These are phyloP conservation scores for Poecile montanus DNA, from an alignment of 2,797 vertebrate genomes.

Conservation along the genomic window DNA sequence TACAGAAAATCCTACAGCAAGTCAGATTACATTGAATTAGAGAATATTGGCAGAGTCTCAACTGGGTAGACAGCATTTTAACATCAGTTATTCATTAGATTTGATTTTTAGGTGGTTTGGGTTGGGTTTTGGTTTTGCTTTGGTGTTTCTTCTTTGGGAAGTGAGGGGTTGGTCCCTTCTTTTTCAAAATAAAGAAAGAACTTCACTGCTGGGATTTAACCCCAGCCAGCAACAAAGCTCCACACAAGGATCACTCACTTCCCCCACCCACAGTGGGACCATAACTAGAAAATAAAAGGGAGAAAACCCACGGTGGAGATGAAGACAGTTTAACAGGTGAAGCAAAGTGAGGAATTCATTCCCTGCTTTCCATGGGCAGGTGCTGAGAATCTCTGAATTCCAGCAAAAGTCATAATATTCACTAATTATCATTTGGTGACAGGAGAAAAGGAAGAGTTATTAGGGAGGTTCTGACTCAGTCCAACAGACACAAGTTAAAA, in stretches of 20 bases:
- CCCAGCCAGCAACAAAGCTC: not conserved
- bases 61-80: not conserved
- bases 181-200: not conserved
- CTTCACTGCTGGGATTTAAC: not conserved
- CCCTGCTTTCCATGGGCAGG: not conserved
- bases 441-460: not conserved
- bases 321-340: not conserved
- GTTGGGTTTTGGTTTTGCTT: not conserved
- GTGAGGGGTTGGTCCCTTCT: too few relatives aligned
- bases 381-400: not conserved
- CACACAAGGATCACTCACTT: not conserved
- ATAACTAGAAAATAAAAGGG: not conserved
- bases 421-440: not conserved
- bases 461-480: not conserved
- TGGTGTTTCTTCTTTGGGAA: not conserved
- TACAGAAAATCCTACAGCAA: not conserved
- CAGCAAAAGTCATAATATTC: not conserved
- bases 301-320: fast-evolving
- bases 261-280: not conserved
- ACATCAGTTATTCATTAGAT: not conserved
- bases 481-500: not conserved
- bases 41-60: not conserved
- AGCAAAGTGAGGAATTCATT: not conserved
- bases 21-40: not conserved
- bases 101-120: not conserved